Evolutionary conservation across 2,797 vertebrate species (phyloP).

Genomic region (Enoplosus armatus): DNA sequence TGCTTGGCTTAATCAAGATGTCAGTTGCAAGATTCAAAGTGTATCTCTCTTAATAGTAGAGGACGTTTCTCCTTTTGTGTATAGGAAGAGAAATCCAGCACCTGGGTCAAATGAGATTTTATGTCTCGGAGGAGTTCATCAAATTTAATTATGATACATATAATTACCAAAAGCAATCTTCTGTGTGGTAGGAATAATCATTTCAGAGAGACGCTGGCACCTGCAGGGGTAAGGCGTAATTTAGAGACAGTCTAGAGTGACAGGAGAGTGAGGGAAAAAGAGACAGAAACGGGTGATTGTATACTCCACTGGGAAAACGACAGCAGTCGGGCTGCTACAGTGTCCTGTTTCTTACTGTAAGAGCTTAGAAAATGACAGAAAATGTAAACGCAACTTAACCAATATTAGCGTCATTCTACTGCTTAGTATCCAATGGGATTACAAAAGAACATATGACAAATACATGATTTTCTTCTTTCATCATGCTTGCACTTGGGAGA

Average conservation of each 20-base stretch:
- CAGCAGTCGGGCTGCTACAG: slow-evolving; percentile 52
- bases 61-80: slow-evolving; percentile 68
- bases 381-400: slow-evolving; percentile 39
- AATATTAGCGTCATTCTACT: slow-evolving; percentile 12
- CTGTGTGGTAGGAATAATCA: slow-evolving; percentile 84
- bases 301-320: slow-evolving; percentile 59
- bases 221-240: slow-evolving; percentile 80
- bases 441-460: slow-evolving; percentile 27
- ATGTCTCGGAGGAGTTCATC: slow-evolving; percentile 84
- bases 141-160: slow-evolving; percentile 89
- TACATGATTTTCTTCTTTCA: slow-evolving; percentile 50
- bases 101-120: slow-evolving; percentile 85
- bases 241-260: slow-evolving; percentile 76
- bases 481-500: slow-evolving; percentile 6
- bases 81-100: slow-evolving; percentile 67
- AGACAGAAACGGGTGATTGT: slow-evolving; percentile 66
- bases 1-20: slow-evolving; percentile 63
- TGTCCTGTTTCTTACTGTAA: slow-evolving; percentile 61
- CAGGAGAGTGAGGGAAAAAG: slow-evolving; percentile 57
- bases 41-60: slow-evolving; percentile 48
- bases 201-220: slow-evolving; percentile 80
- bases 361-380: slow-evolving; percentile 35
- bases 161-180: slow-evolving; percentile 90
- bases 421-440: slow-evolving; percentile 25
- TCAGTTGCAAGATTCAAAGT: slow-evolving; percentile 48